Evolutionary conservation across 37 sponge, comb jelly and placozoan species (phyloP).

Genomic region (Diacarnus erythraeanus): DNA sequence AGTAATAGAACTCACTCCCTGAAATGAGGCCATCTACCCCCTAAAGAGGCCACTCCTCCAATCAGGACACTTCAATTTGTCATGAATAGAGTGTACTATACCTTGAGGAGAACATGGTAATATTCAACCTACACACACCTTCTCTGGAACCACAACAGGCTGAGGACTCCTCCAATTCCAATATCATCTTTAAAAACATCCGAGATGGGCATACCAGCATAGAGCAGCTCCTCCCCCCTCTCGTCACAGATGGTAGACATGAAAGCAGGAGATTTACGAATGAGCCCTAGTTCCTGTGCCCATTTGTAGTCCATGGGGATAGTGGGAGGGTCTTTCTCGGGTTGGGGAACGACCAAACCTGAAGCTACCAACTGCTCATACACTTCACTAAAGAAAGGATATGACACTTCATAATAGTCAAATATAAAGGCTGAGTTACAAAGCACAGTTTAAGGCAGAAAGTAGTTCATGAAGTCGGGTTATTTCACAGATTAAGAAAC

Average conservation of each 20-base stretch:
- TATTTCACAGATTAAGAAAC: no score
- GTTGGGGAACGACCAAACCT: conserved; percentile 74
- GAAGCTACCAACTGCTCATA: conserved; percentile 82
- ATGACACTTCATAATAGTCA: no score
- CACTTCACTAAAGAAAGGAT: conserved; percentile 60
- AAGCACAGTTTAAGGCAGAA: neutral
- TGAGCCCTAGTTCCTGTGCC: conserved; percentile 95
- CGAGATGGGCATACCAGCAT: conserved; percentile 97
- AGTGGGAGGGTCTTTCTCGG: conserved; percentile 84
- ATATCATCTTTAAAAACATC: conserved; percentile 96
- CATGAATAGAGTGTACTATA: no score
- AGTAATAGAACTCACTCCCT: no score
- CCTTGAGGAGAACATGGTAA: no score
- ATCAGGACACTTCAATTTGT: no score
- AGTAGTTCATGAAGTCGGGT: neutral
- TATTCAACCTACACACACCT: no score
- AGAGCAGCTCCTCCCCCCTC: conserved; percentile 95
- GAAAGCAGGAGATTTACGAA: conserved; percentile 91
- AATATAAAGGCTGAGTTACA: neutral
- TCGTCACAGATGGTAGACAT: conserved; percentile 96
- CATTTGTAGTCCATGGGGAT: conserved; percentile 98
- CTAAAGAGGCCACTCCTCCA: no score
- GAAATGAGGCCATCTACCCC: no score
- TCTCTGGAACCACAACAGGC: conserved; percentile 96
- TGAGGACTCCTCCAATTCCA: conserved; percentile 94